These are phyloP conservation scores for Riparia riparia DNA, from an alignment of 2,113 vertebrate genomes.

Conservation along the genomic window DNA sequence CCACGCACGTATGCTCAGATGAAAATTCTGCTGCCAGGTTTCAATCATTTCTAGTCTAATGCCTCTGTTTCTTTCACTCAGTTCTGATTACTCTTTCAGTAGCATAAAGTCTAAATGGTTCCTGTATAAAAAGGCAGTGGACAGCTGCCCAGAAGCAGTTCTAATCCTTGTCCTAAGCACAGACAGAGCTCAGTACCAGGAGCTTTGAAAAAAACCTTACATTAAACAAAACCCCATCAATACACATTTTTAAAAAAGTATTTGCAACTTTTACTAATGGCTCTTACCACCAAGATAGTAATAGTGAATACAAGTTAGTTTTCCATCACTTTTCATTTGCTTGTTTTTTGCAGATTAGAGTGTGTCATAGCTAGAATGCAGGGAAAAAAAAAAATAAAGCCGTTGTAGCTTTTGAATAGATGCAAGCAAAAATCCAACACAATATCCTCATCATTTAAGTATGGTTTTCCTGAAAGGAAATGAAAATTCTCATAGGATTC, in stretches of 20 bases:
- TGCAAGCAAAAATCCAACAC: background rate
- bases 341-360: background rate
- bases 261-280: background rate
- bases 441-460: background rate
- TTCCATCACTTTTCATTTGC: background rate
- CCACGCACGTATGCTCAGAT: background rate
- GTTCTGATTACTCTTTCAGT: background rate
- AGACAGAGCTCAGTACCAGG: background rate
- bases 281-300: background rate
- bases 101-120: background rate
- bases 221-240: background rate
- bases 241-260: background rate
- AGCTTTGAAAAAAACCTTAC: background rate
- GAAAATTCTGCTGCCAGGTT: background rate
- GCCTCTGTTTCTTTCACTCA: background rate
- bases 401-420: background rate
- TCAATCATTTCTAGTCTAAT: background rate
- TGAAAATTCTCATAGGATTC: background rate
- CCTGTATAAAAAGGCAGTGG: background rate
- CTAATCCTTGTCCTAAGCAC: background rate
- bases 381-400: background rate
- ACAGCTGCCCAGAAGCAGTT: background rate
- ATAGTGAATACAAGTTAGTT: background rate
- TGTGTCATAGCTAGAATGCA: background rate
- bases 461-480: background rate